Percentiles rank a stretch among this genome's conserved stretches.
Evolutionary conservation across 1,140 invertebrate genomes (phyloP).

Genomic region (Drosophila cardini): DNA sequence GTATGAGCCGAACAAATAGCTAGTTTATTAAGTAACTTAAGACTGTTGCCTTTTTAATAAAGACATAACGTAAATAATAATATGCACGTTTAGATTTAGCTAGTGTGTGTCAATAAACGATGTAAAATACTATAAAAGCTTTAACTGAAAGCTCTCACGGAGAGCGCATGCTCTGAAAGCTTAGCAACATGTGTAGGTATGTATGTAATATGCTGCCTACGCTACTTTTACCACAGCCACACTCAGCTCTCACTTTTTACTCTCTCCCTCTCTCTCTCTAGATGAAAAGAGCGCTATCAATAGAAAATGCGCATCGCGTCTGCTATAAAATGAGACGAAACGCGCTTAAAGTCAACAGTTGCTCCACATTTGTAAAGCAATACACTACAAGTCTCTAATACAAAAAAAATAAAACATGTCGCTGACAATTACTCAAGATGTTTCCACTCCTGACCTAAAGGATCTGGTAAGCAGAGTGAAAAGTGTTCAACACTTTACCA

Average conservation of each 20-base stretch:
- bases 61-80: constrained; percentile 14
- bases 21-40: constrained; percentile 29
- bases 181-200: constrained; percentile 16
- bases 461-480: constrained; percentile 64
- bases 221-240: constrained; percentile 6
- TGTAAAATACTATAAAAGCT: constrained; percentile 23
- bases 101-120: constrained; percentile 10
- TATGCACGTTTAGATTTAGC: constrained; percentile 6
- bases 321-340: constrained; percentile 54
- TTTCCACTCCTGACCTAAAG: constrained; percentile 71
- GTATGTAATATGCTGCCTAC: constrained; percentile 18
- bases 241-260: constrained; percentile 9
- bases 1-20: constrained; percentile 75
- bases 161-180: constrained; percentile 22
- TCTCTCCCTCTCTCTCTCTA: constrained; percentile 16
- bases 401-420: constrained; percentile 55
- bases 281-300: constrained; percentile 28
- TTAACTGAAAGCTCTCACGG: constrained; percentile 16
- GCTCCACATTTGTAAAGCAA: constrained; percentile 47
- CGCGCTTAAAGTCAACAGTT: constrained; percentile 46
- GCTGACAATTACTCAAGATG: constrained; percentile 61
- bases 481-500: constrained; percentile 1
- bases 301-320: constrained; percentile 39
- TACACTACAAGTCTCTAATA: constrained; percentile 34
- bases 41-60: constrained; percentile 39